Evolutionary conservation across 2,797 vertebrate species (phyloP).

Genomic region (Dallia pectoralis): DNA sequence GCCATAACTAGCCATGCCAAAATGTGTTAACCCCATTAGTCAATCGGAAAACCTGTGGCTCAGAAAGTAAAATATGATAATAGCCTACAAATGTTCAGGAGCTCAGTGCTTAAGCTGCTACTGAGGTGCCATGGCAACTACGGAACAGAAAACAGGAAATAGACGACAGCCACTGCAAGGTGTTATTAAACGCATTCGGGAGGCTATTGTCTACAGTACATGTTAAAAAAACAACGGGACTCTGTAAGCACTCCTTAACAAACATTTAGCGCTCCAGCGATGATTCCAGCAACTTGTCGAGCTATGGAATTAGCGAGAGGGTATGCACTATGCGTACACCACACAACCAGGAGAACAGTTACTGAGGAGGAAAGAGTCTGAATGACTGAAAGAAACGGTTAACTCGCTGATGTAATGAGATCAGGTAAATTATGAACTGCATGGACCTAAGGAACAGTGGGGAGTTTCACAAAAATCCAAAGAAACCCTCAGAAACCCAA

Average conservation of each 20-base stretch:
- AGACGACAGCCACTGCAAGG: neutral
- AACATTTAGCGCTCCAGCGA: neutral
- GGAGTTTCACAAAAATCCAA: neutral
- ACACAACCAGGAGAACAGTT: neutral
- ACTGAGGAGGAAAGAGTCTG: neutral
- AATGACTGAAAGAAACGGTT: neutral
- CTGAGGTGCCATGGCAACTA: too few relatives aligned
- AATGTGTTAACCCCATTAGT: too few relatives aligned
- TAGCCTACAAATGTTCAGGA: too few relatives aligned
- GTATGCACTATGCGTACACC: neutral
- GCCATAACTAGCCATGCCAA: too few relatives aligned
- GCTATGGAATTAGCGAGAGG: neutral
- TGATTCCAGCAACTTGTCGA: too few relatives aligned
- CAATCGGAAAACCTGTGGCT: too few relatives aligned
- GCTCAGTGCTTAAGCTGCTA: too few relatives aligned
- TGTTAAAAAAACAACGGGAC: neutral
- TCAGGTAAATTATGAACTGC: neutral
- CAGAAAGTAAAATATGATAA: too few relatives aligned
- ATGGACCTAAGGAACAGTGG: neutral
- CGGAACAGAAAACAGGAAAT: neutral
- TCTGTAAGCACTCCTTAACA: neutral
- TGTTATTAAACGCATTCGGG: neutral
- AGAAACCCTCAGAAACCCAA: neutral
- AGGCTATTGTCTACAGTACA: conserved; percentile 9
- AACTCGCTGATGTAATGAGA: neutral